Evolutionary conservation across 2,113 vertebrate genomes (phyloP).

Genomic region (Diadophis punctatus): DNA sequence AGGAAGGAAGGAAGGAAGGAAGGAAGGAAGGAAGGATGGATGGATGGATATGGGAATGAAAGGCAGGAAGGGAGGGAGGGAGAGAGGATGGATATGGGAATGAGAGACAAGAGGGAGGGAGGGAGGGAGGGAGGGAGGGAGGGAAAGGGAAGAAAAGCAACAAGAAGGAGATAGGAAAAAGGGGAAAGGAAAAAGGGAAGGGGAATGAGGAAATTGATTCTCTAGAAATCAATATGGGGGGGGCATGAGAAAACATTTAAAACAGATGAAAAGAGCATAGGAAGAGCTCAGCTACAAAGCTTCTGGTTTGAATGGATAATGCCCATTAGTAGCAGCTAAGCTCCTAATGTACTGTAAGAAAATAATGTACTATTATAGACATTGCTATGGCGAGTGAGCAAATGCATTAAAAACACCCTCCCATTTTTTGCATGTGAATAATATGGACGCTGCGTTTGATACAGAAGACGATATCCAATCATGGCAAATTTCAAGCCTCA

Average conservation of each 20-base stretch:
- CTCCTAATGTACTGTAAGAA: neutral
- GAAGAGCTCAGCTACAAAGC: neutral
- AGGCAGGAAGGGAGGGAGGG: neutral
- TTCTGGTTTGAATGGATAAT: neutral
- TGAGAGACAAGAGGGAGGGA: too few species aligned
- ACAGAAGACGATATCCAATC: neutral
- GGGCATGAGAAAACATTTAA: neutral
- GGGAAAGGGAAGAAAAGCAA: neutral
- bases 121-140: neutral
- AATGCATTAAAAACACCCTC: neutral
- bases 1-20: too few species aligned
- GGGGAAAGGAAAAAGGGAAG: neutral
- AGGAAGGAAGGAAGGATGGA: too few species aligned
- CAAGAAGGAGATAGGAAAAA: neutral
- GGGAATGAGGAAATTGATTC: neutral
- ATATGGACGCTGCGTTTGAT: neutral
- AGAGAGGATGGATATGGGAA: too few species aligned
- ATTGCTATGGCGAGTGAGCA: neutral
- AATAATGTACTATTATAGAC: neutral
- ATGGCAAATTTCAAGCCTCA: too few species aligned
- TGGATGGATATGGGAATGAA: too few species aligned
- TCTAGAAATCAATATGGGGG: neutral
- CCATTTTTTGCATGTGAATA: neutral
- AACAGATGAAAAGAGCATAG: neutral
- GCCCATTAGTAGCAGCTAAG: neutral